These are phyloP conservation scores for Acanthurus leucopareius DNA, from an alignment of 2,797 vertebrate species.

Conservation along the genomic window DNA sequence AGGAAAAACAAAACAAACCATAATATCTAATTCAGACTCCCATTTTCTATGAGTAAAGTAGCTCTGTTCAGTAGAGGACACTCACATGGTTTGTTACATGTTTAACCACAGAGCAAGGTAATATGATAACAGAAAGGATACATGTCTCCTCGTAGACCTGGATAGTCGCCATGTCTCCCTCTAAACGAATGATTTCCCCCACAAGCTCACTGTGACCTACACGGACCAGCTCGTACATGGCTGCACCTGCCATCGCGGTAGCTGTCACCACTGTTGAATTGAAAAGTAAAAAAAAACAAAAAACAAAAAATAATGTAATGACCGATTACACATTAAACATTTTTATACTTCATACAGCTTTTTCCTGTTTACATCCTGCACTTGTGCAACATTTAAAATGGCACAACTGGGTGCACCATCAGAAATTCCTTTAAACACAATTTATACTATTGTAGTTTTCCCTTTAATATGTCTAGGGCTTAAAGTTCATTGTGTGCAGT, in stretches of 20 bases:
- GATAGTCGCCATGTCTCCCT: conserved; percentile 98
- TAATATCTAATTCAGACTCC: not conserved
- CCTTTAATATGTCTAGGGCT: not conserved
- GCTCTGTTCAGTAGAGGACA: not conserved
- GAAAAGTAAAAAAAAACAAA: not conserved
- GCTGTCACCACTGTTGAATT: conserved; percentile 92
- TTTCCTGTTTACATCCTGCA: not conserved
- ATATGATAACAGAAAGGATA: conserved; percentile 88
- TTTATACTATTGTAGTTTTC: not conserved
- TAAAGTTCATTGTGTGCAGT: not conserved
- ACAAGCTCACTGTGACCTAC: conserved; percentile 98
- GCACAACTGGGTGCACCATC: not conserved
- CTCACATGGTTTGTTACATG: not conserved
- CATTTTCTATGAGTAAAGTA: not conserved
- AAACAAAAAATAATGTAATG: not conserved
- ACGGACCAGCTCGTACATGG: conserved; percentile 98
- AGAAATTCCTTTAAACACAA: not conserved
- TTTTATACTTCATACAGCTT: not conserved
- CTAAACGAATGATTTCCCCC: conserved; percentile 97
- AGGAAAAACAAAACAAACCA: conserved; percentile 78
- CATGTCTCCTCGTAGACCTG: conserved; percentile 99
- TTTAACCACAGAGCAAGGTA: not conserved
- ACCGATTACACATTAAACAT: not conserved
- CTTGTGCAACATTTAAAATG: not conserved
- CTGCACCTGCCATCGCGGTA: conserved; percentile 95